These are phyloP conservation scores for Heliconius eleuchia DNA, from an alignment of 1,140 invertebrate genomes.

Conservation along the genomic window DNA sequence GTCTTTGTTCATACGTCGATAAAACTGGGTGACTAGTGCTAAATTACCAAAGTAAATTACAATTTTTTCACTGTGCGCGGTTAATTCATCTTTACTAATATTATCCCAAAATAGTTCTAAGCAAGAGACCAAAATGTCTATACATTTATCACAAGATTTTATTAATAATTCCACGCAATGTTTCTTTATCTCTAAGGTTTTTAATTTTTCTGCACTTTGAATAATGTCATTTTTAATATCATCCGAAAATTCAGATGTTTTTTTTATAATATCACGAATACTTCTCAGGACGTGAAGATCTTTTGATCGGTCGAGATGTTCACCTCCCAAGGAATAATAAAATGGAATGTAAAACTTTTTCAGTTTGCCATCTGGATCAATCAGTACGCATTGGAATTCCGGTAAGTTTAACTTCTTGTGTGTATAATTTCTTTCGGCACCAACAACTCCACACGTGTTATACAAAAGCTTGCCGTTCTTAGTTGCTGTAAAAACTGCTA, in stretches of 20 bases:
- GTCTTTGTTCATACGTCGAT: slow-evolving; percentile 44
- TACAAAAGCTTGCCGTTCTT: slow-evolving; percentile 91
- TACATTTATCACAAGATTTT: slow-evolving; percentile 83
- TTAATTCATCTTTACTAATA: slow-evolving; percentile 43
- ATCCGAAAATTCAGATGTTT: slow-evolving; percentile 64
- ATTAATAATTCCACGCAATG: slow-evolving; percentile 88
- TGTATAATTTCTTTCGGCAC: slow-evolving; percentile 77
- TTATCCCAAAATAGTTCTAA: slow-evolving; percentile 78
- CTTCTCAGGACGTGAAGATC: slow-evolving; percentile 94
- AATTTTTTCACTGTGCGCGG: slow-evolving; percentile 53
- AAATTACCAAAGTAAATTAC: slow-evolving; percentile 63
- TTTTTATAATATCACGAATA: slow-evolving; percentile 86
- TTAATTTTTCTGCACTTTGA: slow-evolving; percentile 84
- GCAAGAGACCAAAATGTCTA: slow-evolving; percentile 81
- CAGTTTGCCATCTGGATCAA: slow-evolving; percentile 90
- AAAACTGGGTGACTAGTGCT: slow-evolving; percentile 59
- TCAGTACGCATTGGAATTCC: slow-evolving; percentile 88
- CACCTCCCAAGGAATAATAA: slow-evolving; percentile 93
- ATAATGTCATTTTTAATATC: slow-evolving; percentile 80
- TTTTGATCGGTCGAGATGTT: slow-evolving; percentile 91
- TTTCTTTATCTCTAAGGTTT: slow-evolving; percentile 87
- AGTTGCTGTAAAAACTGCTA: slow-evolving; percentile 94
- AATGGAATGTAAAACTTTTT: slow-evolving; percentile 94
- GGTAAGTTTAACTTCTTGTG: slow-evolving; percentile 81
- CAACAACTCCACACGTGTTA: slow-evolving; percentile 90